Base-by-base conservation (phyloP, 2,888 invertebrate species). In the Diarsia brunnea region DNA sequence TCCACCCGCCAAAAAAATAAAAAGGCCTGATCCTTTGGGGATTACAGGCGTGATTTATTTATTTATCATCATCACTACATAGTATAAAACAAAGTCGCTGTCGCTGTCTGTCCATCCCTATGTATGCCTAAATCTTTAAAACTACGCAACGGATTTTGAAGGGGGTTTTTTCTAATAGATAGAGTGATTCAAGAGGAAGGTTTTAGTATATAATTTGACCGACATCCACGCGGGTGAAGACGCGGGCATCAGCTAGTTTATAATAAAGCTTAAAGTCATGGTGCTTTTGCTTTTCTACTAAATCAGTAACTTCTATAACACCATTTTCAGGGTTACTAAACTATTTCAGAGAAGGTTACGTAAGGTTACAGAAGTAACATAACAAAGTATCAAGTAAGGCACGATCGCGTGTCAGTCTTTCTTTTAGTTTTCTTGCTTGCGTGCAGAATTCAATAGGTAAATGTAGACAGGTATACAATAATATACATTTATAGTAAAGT, bases 331-430 rank as follows among this genome's bases (percentile, higher is more conserved):
- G 60, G 60, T 58, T 67, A 38, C 5, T 14, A 14, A 7, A 68
- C n/a, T 58, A 51, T 51, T 64, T 63, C 27, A 65, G 49, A 55
- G 63, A 81, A 73, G 49, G 63, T 74, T 61, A 69, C 12, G 43
- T 43, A 75, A 84, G 69, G 55, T 61, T 69, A 65, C 60, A 43
- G 31, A 68, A 75, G 71, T 75, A 58, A 74, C 75, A 69, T 84
- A 77, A 77, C 65, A 61, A 75, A 58, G 27, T 69, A 51, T 66
- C 31, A 69, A 75, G 69, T 69, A 77, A 79, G 79, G 79, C 86
- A 86, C 72, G 81, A 81, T 81, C 69, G 78, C 78, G 85, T 85
- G 84, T 31, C 58, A 72, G 76, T 24, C 55, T 79, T 85, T 84
- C 73, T 64, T 77, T 16, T 67, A 65, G 38, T 81, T 69, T 74